Evolutionary conservation across 2,797 vertebrate genomes (phyloP), one percentile per base, ranked within the genome.

Genomic region (Sebastes hopkinsi): DNA sequence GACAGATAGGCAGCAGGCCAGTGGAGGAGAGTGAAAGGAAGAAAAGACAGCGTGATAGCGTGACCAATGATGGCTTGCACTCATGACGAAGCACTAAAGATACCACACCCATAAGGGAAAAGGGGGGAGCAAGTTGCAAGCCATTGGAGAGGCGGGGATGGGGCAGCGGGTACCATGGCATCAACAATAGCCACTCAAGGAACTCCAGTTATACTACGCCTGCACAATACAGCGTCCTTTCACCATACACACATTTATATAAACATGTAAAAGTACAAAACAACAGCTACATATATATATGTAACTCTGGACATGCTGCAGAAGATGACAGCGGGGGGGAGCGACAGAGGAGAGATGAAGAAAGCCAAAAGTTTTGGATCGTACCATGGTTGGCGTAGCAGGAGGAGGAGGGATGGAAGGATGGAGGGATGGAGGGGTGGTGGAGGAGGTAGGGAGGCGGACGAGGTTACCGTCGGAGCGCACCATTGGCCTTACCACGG

Each of bases 401-500:
- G 89, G 61, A 82, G 83, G 61, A 82, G 83, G 73, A 90, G 74
- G 73, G 84, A 80, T 83, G 86, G 85, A 85, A 71, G 77, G 50
- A 84, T 81, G 80, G 77, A 82, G 75, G 83, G 71, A 88, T 80
- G 88, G 74, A 92, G 72, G 74, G 69, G 82, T 90, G 90, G 82
- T 72, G 80, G 88, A 86, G 86, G 82, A 93, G 85, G 82, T 85
- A 70, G 80, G 91, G 88, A 91, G 92, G 92, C 88, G 89, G 89
- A 74, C 88, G 93, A 94, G 92, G 94, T 96, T 96, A 96, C 96
- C 94, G 92, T 95, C 87, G 73, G 92, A 90, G 93, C 95, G 89
- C 96, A 97, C 96, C 96, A 96, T 97, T 55, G 95, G 96, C 97
- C 98, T 99, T 99, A 99, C 98, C 98, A 97, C 97, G 97, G 97